Evolutionary conservation across 23 tunicate species (phyloP), one percentile per base, ranked within the genome.

Genomic region (Phallusia fumigata): DNA sequence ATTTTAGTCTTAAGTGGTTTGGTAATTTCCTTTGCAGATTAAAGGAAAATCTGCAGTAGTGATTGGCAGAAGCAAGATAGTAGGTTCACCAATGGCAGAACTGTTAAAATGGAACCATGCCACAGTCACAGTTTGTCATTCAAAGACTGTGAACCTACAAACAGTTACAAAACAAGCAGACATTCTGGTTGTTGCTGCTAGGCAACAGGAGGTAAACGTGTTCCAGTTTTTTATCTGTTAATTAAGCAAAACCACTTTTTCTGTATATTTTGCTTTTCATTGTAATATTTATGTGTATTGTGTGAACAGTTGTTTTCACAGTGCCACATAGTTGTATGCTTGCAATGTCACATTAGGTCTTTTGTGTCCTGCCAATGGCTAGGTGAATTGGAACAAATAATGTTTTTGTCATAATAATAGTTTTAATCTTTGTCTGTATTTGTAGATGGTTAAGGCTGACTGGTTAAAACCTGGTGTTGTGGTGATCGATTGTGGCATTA

Each of bases 381-480:
- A n/a, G n/a, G n/a, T n/a, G n/a, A n/a, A n/a, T n/a, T n/a, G n/a
- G n/a, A n/a, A n/a, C n/a, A n/a, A n/a, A n/a, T n/a, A n/a, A n/a
- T n/a, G n/a, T n/a, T n/a, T n/a, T n/a, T n/a, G n/a, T n/a, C n/a
- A n/a, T n/a, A n/a, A n/a, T n/a, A n/a, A 40, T 21, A 58, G 11
- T 58, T 6, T 3, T 24, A 1, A 58, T 13, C 11, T 58, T 58
- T 58, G 28, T 58, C 28, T 21, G 3, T 13, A 21, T 22, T 21
- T 79, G 10, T 52, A 89, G 88, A 89, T 94, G 88, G 97, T 97
- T 32, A 92, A 92, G 35, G 81, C 79, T 33, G 82, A 85, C 22
- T 97, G 99, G 99, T 49, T 97, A 15, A 97, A 97, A 88, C 91
- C 92, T 16, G 97, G 97, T 16, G 97, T 91, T 49, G 93, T 97